phyloP scores from a whole-genome alignment of 2,113 vertebrate species.

The Pedionomus torquatus region DNA sequence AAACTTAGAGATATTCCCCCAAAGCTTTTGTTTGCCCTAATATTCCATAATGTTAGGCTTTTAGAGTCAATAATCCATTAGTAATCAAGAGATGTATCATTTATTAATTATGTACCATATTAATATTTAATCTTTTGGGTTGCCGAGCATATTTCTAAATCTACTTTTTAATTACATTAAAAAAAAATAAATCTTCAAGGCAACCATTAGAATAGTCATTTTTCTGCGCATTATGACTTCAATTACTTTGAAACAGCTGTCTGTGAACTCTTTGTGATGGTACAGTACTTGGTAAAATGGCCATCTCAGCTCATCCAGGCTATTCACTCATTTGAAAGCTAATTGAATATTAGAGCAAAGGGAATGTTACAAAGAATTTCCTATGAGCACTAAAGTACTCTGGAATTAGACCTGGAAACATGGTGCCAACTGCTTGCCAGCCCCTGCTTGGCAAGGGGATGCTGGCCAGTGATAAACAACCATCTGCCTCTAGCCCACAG shows the following conservation, averaged over 20 bases:
- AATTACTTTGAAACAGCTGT: conserved; percentile 74
- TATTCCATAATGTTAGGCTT: conserved; percentile 85
- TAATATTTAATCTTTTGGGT: conserved; percentile 89
- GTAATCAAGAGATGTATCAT: conserved; percentile 92
- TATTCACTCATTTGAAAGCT: conserved; percentile 54
- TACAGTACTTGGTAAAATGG: conserved; percentile 73
- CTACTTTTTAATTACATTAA: conserved; percentile 88
- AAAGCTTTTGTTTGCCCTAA: conserved; percentile 82
- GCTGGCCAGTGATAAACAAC: background rate
- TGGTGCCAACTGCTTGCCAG: conserved; percentile 3
- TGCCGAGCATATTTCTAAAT: conserved; percentile 82
- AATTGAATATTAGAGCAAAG: conserved; percentile 42
- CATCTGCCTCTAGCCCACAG: background rate
- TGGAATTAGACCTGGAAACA: conserved; percentile 14
- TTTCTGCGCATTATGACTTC: conserved; percentile 77
- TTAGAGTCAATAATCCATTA: conserved; percentile 91
- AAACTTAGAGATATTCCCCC: conserved; percentile 72
- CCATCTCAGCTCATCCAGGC: conserved; percentile 38
- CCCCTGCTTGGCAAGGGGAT: background rate
- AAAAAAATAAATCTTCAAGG: conserved; percentile 83
- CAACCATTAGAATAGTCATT: conserved; percentile 82
- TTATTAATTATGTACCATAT: conserved; percentile 90
- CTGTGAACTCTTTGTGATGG: conserved; percentile 60
- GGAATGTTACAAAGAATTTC: conserved; percentile 46
- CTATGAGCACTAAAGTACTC: background rate